Percentiles rank a stretch among this genome's conserved stretches.
Evolutionary conservation across 30 jellyfish, hydroid and myxozoan genomes (phyloP).

Genomic region (Cassiopea andromeda): DNA sequence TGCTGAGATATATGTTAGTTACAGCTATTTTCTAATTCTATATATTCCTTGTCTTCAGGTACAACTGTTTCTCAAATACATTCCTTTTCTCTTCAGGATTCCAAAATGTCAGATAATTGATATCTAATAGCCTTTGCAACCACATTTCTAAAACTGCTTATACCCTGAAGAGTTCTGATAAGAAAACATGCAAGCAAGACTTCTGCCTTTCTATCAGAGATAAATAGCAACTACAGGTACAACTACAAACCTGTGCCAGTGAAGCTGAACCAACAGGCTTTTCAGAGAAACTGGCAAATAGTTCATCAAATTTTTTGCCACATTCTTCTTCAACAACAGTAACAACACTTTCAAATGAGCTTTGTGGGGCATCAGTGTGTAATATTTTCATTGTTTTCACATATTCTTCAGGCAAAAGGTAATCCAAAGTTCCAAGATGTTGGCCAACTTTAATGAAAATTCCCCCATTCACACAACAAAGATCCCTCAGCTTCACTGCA

Average conservation of each 20-base stretch:
- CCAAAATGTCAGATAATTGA: too few species aligned
- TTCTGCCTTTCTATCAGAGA: background rate
- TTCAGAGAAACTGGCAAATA: constrained; percentile 75
- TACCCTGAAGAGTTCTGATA: too few species aligned
- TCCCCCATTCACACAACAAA: constrained; percentile 94
- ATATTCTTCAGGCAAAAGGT: constrained; percentile 91
- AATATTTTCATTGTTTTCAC: constrained; percentile 85
- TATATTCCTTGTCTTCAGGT: too few species aligned
- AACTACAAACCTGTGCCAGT: constrained; percentile 87
- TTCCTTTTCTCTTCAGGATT: too few species aligned
- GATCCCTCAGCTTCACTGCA: constrained; percentile 81
- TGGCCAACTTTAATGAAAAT: constrained; percentile 95
- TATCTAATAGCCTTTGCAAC: too few species aligned
- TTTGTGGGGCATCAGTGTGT: constrained; percentile 93
- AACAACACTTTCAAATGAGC: constrained; percentile 80
- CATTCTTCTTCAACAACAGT: constrained; percentile 86
- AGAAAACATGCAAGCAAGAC: too few species aligned
- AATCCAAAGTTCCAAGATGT: constrained; percentile 95
- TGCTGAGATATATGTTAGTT: too few species aligned
- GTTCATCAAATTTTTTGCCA: constrained; percentile 41
- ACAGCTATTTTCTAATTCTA: too few species aligned
- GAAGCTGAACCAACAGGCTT: constrained; percentile 97
- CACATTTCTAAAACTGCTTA: too few species aligned
- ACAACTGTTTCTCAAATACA: too few species aligned
- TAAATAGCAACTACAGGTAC: background rate